phyloP scores from a whole-genome alignment of 2,888 invertebrate genomes.

The Meganola albula region DNA sequence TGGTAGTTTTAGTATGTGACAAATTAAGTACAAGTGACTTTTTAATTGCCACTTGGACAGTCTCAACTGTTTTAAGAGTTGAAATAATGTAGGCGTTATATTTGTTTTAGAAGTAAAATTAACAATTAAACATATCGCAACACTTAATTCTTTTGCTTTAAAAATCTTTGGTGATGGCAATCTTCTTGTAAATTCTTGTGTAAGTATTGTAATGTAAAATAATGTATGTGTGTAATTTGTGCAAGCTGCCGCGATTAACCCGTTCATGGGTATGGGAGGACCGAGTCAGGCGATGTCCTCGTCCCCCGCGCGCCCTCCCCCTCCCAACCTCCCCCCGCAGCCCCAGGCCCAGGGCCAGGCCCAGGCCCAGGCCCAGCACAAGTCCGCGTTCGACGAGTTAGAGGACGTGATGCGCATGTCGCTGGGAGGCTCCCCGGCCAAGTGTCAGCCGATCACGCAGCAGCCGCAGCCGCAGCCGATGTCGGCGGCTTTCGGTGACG shows the following conservation, averaged over 20 bases:
- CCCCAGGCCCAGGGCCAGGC: too few relatives aligned
- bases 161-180: conserved; percentile 33
- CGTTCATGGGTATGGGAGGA: conserved; percentile 81
- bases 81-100: too few relatives aligned
- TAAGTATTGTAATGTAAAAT: conserved; percentile 22
- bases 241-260: conserved; percentile 80
- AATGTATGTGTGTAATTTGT: conserved; percentile 39
- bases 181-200: conserved; percentile 12
- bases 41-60: too few relatives aligned
- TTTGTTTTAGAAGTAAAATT: too few relatives aligned
- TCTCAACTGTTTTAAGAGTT: too few relatives aligned
- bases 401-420: conserved; percentile 83
- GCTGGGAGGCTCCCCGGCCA: conserved; percentile 80
- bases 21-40: too few relatives aligned
- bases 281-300: conserved; percentile 63
- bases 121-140: conserved; percentile 22
- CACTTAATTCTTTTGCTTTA: conserved; percentile 25
- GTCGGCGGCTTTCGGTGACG: conserved; percentile 57
- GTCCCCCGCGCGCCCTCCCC: conserved; percentile 75
- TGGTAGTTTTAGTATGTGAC: too few relatives aligned
- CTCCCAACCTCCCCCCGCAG: conserved; percentile 55
- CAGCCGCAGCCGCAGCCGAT: conserved; percentile 57
- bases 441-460: conserved; percentile 52
- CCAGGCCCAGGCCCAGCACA: too few relatives aligned
- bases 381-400: conserved; percentile 82